Conservation (phyloP, 2,797 vertebrate genomes). For the Lerista edwardsae region DNA sequence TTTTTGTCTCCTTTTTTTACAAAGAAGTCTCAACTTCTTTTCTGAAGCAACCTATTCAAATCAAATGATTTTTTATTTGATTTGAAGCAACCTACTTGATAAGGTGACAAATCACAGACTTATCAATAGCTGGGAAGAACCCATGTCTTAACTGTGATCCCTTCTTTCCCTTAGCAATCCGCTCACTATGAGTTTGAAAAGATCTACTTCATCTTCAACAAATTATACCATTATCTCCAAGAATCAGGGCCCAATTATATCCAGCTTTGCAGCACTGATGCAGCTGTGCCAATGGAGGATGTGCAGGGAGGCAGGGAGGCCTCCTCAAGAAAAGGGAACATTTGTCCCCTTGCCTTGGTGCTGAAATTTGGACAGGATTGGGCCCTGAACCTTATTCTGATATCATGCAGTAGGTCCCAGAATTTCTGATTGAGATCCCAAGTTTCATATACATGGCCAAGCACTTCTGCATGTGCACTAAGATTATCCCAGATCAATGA, state of each 20-base stretch:
- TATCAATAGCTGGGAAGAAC: background rate
- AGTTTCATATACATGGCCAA: background rate
- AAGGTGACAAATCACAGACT: background rate
- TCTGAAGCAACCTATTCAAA: background rate
- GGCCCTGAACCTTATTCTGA: background rate
- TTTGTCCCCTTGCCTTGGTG: no score
- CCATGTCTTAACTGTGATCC: background rate
- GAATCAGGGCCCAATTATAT: background rate
- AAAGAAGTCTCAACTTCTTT: background rate
- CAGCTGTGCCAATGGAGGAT: no score
- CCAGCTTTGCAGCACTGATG: no score
- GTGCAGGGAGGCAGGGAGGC: no score
- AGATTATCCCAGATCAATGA: no score
- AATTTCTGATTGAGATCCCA: background rate
- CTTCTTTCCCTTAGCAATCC: constrained; percentile 17
- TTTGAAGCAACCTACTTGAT: background rate
- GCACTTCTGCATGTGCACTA: background rate
- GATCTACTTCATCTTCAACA: background rate
- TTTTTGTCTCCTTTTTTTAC: background rate
- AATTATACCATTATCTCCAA: background rate
- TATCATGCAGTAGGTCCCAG: no score
- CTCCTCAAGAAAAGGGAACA: no score
- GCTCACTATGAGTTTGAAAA: background rate
- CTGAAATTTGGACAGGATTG: no score
- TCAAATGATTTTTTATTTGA: no score